These are phyloP conservation scores for Cephalopachus bancanus DNA, from an alignment of 2,797 vertebrate species.

Conservation along the genomic window DNA sequence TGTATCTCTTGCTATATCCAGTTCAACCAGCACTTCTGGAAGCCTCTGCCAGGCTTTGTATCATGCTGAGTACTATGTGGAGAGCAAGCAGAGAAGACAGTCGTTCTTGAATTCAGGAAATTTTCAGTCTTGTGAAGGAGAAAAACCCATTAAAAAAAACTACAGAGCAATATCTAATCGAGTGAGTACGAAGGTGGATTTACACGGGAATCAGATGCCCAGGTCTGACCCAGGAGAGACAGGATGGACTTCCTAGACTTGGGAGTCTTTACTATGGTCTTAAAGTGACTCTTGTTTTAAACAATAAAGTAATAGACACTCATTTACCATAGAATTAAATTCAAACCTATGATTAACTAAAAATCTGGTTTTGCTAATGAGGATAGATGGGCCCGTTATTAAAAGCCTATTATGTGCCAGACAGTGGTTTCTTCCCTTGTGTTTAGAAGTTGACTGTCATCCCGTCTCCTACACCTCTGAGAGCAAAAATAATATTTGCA, in stretches of 20 bases:
- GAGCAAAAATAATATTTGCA: constrained; percentile 40
- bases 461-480: background rate
- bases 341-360: constrained; percentile 14
- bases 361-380: background rate
- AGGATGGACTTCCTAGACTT: background rate
- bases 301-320: constrained; percentile 20
- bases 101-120: background rate
- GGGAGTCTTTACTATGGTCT: background rate
- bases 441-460: background rate
- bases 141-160: background rate
- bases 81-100: accelerated
- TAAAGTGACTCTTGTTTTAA: background rate
- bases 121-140: background rate
- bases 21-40: accelerated
- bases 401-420: background rate
- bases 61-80: accelerated
- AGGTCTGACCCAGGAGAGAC: accelerated
- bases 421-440: constrained; percentile 8
- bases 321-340: constrained; percentile 18
- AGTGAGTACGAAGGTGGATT: accelerated
- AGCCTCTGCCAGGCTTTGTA: background rate
- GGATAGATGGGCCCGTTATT: background rate
- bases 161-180: accelerated
- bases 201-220: accelerated
- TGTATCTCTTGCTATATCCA: accelerated